Evolutionary conservation across 2,888 invertebrate species (phyloP).

Genomic region (Tipula unca): DNA sequence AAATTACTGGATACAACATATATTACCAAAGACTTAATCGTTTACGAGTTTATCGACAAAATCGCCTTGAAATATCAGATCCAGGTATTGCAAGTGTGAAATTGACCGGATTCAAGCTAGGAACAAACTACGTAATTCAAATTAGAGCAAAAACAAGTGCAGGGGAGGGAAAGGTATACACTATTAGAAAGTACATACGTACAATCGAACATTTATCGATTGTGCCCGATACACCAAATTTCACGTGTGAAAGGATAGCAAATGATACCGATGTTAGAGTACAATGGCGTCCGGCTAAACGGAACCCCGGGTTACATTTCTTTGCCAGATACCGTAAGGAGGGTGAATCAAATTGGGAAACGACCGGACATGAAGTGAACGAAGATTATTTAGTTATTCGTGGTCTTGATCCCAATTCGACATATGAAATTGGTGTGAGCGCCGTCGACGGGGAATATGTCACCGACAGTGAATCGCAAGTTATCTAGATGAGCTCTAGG

Average conservation of each 20-base stretch:
- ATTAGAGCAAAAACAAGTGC: constrained; percentile 80
- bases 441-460: constrained; percentile 80
- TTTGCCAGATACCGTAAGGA: constrained; percentile 67
- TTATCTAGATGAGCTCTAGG: constrained; percentile 70
- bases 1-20: constrained; percentile 82
- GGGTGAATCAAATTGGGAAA: constrained; percentile 61
- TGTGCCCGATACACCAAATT: constrained; percentile 56
- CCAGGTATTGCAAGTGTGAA: constrained; percentile 71
- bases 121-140: constrained; percentile 79
- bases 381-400: constrained; percentile 63
- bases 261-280: constrained; percentile 66
- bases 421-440: constrained; percentile 82
- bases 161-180: constrained; percentile 82
- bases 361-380: constrained; percentile 58
- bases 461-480: constrained; percentile 61
- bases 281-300: constrained; percentile 73
- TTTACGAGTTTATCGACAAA: constrained; percentile 57
- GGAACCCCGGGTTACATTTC: constrained; percentile 88
- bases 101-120: constrained; percentile 72
- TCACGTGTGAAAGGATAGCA: constrained; percentile 56
- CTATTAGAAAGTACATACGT: constrained; percentile 69
- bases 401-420: constrained; percentile 70
- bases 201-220: constrained; percentile 52
- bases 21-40: constrained; percentile 68
- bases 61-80: constrained; percentile 69